Evolutionary conservation across 2,797 vertebrate genomes (phyloP).

Genomic region (Pagetopsis macropterus): DNA sequence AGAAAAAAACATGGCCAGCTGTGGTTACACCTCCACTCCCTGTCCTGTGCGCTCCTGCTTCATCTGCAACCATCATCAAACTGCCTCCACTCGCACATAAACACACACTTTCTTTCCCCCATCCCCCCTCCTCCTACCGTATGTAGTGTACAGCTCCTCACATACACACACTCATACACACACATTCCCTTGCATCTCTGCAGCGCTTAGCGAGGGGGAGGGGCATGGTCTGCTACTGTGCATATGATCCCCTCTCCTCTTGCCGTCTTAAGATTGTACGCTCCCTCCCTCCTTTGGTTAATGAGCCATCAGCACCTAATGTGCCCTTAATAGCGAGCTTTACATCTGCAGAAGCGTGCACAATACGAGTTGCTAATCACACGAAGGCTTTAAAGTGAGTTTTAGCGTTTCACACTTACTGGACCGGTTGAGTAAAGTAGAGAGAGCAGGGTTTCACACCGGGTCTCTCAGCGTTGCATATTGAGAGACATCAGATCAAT

Average conservation of each 20-base stretch:
- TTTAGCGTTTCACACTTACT: constrained; percentile 14
- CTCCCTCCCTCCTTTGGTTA: constrained; percentile 37
- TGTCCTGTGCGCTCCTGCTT: constrained; percentile 29
- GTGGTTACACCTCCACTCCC: constrained; percentile 51
- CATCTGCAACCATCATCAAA: constrained; percentile 56
- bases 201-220: constrained; percentile 77
- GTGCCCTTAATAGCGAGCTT: constrained; percentile 69
- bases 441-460: constrained; percentile 28
- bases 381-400: constrained; percentile 34
- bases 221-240: constrained; percentile 59
- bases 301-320: constrained; percentile 68
- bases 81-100: constrained; percentile 44
- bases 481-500: constrained; percentile 44
- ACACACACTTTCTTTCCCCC: constrained; percentile 43
- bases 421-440: constrained; percentile 22
- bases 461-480: constrained; percentile 31
- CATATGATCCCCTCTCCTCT: constrained; percentile 70
- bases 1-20: constrained; percentile 30
- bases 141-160: constrained; percentile 27
- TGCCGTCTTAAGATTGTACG: constrained; percentile 61
- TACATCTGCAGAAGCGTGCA: constrained; percentile 24
- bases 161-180: constrained; percentile 30
- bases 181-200: constrained; percentile 66
- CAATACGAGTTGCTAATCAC: constrained; percentile 13
- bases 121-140: constrained; percentile 24